phyloP scores from a whole-genome alignment of 2,797 vertebrate genomes.

The Uromys caudimaculatus region DNA sequence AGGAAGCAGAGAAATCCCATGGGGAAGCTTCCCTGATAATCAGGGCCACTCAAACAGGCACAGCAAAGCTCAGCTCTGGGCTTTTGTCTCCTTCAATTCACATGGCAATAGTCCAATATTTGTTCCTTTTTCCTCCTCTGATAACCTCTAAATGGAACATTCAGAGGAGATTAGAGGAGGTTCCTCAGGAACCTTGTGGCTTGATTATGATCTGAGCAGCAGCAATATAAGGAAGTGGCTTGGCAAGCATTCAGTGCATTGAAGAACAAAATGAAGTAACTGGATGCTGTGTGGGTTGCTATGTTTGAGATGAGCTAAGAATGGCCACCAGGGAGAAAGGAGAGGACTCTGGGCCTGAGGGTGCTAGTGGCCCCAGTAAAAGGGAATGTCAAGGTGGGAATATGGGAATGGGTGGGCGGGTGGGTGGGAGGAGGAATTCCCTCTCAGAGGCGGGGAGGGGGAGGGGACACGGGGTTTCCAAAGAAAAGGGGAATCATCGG shows the following conservation, averaged over 20 bases:
- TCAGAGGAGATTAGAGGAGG: neutral
- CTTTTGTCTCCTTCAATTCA: neutral
- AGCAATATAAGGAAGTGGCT: neutral
- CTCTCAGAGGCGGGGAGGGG: no score
- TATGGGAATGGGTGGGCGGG: no score
- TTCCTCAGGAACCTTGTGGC: neutral
- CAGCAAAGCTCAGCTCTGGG: neutral
- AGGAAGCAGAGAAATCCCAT: neutral
- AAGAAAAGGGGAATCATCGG: no score
- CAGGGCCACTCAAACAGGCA: no score
- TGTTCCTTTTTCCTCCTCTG: neutral
- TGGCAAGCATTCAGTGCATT: neutral
- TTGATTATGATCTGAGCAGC: neutral
- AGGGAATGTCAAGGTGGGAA: no score
- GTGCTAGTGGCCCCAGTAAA: no score
- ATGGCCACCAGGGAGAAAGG: no score
- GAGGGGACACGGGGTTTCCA: no score
- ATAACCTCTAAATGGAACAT: neutral
- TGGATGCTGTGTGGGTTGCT: neutral
- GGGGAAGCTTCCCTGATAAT: neutral
- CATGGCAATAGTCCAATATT: neutral
- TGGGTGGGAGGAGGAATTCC: no score
- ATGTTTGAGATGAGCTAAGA: neutral
- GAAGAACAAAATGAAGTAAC: neutral
- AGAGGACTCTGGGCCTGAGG: no score